Percentiles rank a stretch among this genome's conserved stretches.
Evolutionary conservation across 2,888 invertebrate species (phyloP).

Genomic region (Conistra vaccinii): DNA sequence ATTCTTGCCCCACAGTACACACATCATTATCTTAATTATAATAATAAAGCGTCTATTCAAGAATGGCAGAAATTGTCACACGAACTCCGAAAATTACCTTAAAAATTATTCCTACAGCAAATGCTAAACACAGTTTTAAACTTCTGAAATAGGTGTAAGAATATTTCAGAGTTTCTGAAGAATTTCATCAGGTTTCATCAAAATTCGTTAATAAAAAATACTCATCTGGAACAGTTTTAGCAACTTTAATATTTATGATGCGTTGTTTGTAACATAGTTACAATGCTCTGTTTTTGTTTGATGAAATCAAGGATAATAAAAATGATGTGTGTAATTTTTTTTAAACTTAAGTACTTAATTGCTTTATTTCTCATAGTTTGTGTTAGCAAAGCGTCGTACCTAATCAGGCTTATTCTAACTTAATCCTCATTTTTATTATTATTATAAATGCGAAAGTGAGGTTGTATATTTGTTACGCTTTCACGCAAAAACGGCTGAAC

Average conservation of each 20-base stretch:
- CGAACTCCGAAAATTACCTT: background rate
- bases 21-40: background rate
- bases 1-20: background rate
- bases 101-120: background rate
- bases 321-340: constrained; percentile 24
- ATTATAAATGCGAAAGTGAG: no score
- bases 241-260: constrained; percentile 52
- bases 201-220: constrained; percentile 42
- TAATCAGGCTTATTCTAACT: background rate
- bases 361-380: constrained; percentile 24
- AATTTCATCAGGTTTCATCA: constrained; percentile 43
- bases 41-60: background rate
- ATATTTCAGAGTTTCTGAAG: constrained; percentile 34
- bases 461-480: no score
- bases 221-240: constrained; percentile 49
- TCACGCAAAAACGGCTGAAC: no score
- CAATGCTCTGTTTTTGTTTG: constrained; percentile 23
- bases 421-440: no score
- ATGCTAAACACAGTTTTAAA: background rate
- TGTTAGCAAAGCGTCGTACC: constrained; percentile 13
- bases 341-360: constrained; percentile 46
- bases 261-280: constrained; percentile 32
- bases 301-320: constrained; percentile 50
- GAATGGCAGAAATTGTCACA: background rate
- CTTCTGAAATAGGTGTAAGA: background rate